phyloP scores from a whole-genome alignment of 2,888 invertebrate genomes.

The Lasioglossum figueresi region DNA sequence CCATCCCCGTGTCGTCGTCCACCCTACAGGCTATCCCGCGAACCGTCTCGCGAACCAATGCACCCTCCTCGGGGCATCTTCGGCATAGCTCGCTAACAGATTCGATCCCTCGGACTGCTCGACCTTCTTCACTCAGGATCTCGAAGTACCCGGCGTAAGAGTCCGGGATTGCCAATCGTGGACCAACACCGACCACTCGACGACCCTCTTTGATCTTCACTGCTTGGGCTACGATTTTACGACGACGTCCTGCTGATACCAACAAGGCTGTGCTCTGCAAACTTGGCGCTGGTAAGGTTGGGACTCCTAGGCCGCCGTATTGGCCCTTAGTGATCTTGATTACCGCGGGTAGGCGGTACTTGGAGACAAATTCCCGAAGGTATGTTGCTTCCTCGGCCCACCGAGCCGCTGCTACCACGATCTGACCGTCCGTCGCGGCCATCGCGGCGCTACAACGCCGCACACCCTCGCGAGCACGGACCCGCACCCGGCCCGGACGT shows the following conservation, averaged over 20 bases:
- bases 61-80: conserved; percentile 90
- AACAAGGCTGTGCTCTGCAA: conserved; percentile 94
- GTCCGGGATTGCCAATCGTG: conserved; percentile 95
- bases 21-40: conserved; percentile 86
- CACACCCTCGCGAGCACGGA: conserved; percentile 59
- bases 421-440: conserved; percentile 96
- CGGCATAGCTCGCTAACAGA: conserved; percentile 93
- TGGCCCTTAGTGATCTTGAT: conserved; percentile 97
- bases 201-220: conserved; percentile 96
- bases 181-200: conserved; percentile 91
- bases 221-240: conserved; percentile 94
- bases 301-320: conserved; percentile 95
- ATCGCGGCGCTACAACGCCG: conserved; percentile 83
- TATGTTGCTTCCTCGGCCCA: conserved; percentile 90
- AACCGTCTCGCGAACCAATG: conserved; percentile 92
- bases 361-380: conserved; percentile 90
- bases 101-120: conserved; percentile 95
- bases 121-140: conserved; percentile 96
- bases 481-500: conserved; percentile 51
- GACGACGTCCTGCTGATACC: conserved; percentile 92
- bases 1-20: conserved; percentile 84
- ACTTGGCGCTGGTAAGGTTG: conserved; percentile 93
- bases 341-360: conserved; percentile 91
- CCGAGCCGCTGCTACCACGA: conserved; percentile 93
- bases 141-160: conserved; percentile 97